Evolutionary conservation across 2,888 invertebrate genomes (phyloP), one percentile per base, ranked within the genome.

Genomic region (Drosophila longiperda): DNA sequence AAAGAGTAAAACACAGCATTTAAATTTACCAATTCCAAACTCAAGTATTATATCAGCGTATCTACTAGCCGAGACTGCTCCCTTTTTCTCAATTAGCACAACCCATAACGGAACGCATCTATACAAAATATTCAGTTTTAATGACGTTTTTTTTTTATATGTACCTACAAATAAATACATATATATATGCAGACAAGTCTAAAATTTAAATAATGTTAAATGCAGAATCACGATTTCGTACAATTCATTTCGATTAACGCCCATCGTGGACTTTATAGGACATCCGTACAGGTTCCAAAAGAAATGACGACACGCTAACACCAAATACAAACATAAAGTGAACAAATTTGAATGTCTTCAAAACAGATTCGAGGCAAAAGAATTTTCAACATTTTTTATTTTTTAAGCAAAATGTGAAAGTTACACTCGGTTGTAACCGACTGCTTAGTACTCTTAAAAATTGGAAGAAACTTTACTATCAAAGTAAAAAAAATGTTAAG

Each of bases 181-280:
- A 61, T 33, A 61, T 33, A 50, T 40, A 49, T 61, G 29, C 34
- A 66, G 45, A 52, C 64, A 57, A 73, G 61, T 61, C 73, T 63
- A 54, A 82, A 82, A 87, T 71, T 68, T 82, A 79, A 82, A 85
- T 82, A 80, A 90, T 80, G 84, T 80, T 87, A 87, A 87, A 72
- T 73, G 74, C 59, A 59, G 59, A 74, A 76, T 87, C 87, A 87
- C 89, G 87, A 87, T 71, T 75, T 87, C 66, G 66, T 66, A 71
- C 75, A 69, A 87, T 73, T 84, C 69, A 74, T 74, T 82, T 83
- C 71, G 73, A 78, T 83, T 76, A 78, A 84, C 86, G 82, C 64
- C 59, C 50, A 64, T 66, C 50, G 66, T 73, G 40, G 53, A 61
- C 60, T 38, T 59, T 60, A 77, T 71, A 55, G 50, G 63, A 72